Conservation (phyloP, 2,888 invertebrate species). For the Arctia plantaginis region DNA sequence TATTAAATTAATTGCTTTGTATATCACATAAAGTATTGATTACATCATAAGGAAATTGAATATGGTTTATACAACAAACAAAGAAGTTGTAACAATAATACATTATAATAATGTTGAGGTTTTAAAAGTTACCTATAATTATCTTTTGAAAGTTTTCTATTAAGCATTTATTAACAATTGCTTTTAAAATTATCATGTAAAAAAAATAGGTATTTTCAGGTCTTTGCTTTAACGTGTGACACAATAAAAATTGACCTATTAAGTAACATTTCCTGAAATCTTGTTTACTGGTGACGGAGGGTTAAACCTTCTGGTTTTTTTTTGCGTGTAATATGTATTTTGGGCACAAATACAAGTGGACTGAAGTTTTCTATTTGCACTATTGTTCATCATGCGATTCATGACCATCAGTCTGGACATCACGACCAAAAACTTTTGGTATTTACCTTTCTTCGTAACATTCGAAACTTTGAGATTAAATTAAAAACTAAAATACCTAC, state of each 20-base stretch:
- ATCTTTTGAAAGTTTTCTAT: neutral
- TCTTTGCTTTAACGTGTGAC: neutral
- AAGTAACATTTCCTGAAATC: neutral
- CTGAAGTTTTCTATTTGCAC: neutral
- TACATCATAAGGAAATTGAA: conserved; percentile 19
- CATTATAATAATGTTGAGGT: neutral
- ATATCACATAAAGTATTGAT: conserved; percentile 16
- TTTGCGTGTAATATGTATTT: neutral
- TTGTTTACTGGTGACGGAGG: neutral
- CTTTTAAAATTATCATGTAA: neutral
- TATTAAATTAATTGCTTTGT: conserved; percentile 16
- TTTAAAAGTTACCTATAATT: neutral
- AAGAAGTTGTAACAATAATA: neutral
- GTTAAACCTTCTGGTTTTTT: no score
- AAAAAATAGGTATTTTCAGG: neutral
- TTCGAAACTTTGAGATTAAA: neutral
- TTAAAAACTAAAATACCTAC: neutral
- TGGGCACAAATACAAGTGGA: neutral
- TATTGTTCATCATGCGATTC: neutral
- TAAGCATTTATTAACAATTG: neutral
- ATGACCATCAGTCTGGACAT: neutral
- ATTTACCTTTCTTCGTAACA: neutral
- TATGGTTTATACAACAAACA: conserved; percentile 13
- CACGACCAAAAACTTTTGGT: neutral
- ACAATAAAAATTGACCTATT: neutral